Conservation (phyloP, 2,888 invertebrate species). For the Molorchus minor region DNA sequence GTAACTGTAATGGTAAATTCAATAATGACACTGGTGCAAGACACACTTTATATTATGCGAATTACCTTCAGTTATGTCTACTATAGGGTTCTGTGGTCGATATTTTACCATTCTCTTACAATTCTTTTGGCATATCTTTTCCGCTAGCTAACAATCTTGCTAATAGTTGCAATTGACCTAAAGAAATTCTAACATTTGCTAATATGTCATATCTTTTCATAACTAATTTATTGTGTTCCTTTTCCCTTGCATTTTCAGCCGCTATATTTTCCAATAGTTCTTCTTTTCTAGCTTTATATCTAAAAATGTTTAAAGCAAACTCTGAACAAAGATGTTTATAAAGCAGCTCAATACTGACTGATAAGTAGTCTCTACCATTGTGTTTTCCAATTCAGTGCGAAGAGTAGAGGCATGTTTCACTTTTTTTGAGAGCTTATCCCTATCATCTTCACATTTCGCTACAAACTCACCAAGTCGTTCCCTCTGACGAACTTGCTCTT, state of each 20-base stretch:
- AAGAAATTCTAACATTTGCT: constrained; percentile 67
- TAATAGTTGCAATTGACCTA: constrained; percentile 69
- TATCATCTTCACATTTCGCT: constrained; percentile 44
- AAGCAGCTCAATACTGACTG: constrained; percentile 41
- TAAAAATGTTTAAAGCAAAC: constrained; percentile 46
- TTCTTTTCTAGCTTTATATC: constrained; percentile 65
- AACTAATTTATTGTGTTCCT: constrained; percentile 59
- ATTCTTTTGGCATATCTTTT: constrained; percentile 5
- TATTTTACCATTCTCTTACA: constrained; percentile 1
- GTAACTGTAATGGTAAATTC: too few species aligned
- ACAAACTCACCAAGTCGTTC: constrained; percentile 49
- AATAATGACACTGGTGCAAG: too few species aligned
- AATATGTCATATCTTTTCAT: constrained; percentile 66
- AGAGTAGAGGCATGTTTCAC: constrained; percentile 49
- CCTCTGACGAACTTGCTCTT: constrained; percentile 53
- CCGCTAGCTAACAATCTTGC: constrained; percentile 37
- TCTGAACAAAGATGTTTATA: background rate
- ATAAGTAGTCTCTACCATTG: constrained; percentile 52
- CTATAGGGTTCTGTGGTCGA: constrained; percentile 35
- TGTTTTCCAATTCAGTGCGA: constrained; percentile 48
- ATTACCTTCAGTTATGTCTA: constrained; percentile 50
- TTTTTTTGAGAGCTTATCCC: constrained; percentile 51
- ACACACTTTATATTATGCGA: too few species aligned
- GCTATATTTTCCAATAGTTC: constrained; percentile 62
- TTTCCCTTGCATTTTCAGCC: constrained; percentile 62